These are phyloP conservation scores for Plagiodera versicolora DNA, from an alignment of 2,888 invertebrate genomes.

Conservation along the genomic window DNA sequence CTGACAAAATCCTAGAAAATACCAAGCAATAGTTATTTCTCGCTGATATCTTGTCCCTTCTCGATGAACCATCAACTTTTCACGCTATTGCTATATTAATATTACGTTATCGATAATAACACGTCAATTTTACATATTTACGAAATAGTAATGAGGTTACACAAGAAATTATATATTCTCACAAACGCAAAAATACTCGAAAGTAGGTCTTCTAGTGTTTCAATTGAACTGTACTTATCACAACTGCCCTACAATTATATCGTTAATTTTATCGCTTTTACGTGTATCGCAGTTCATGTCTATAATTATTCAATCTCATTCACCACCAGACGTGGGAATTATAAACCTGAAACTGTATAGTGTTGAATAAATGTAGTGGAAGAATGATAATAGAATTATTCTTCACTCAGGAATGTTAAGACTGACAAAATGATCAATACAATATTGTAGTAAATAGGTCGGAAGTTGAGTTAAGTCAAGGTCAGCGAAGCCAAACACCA, in stretches of 20 bases:
- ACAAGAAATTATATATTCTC: not conserved
- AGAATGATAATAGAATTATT: no score
- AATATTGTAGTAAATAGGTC: no score
- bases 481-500: no score
- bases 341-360: no score
- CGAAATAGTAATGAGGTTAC: not conserved
- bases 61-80: not conserved
- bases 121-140: not conserved
- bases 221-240: conserved; percentile 5
- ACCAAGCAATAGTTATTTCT: no score
- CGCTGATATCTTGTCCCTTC: no score
- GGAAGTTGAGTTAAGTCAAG: no score
- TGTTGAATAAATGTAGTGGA: no score
- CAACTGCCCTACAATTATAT: conserved; percentile 1
- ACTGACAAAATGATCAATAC: no score
- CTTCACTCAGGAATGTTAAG: no score
- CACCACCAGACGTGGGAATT: not conserved
- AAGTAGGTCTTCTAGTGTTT: conserved; percentile 9
- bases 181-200: not conserved
- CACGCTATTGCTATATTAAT: not conserved
- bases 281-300: not conserved
- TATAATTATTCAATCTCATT: not conserved
- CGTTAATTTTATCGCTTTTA: conserved; percentile 6
- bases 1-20: no score
- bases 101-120: not conserved